phyloP scores from a whole-genome alignment of 2,797 vertebrate genomes.

The Enteromius viviparus region DNA sequence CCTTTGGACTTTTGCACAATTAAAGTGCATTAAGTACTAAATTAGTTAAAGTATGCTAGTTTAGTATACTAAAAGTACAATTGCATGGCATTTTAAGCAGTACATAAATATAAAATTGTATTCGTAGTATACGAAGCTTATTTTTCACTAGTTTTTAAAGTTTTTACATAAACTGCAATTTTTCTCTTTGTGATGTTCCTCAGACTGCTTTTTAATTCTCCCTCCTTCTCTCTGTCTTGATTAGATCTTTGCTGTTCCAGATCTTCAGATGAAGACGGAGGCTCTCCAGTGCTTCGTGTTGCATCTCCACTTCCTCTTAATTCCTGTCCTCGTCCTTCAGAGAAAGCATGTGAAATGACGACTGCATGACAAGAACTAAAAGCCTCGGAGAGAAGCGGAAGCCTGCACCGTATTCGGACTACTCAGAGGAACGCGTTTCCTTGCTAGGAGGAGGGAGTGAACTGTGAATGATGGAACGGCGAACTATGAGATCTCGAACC shows the following conservation, averaged over 20 bases:
- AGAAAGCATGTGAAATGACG: not conserved
- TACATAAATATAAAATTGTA: too few species aligned
- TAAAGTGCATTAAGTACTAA: too few species aligned
- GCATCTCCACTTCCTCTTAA: not conserved
- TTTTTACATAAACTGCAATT: too few species aligned
- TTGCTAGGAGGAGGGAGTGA: conserved; percentile 42
- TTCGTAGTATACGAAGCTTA: too few species aligned
- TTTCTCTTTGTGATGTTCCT: not conserved
- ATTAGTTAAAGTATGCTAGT: too few species aligned
- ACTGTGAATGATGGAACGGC: conserved; percentile 43
- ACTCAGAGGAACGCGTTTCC: conserved; percentile 9
- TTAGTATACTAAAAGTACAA: too few species aligned
- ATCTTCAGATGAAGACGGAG: conserved; percentile 20
- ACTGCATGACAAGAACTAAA: not conserved
- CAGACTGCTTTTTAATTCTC: not conserved
- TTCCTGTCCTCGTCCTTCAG: not conserved
- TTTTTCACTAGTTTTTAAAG: too few species aligned
- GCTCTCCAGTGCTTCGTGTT: not conserved
- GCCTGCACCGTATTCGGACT: conserved; percentile 8
- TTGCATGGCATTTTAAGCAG: too few species aligned
- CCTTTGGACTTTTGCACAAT: too few species aligned
- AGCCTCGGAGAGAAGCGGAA: not conserved
- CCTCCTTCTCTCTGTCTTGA: not conserved
- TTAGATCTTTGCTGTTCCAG: conserved; percentile 52
- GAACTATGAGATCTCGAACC: conserved; percentile 63